These are phyloP conservation scores for Megaleporinus macrocephalus DNA, from an alignment of 2,113 vertebrate genomes.

Conservation along the genomic window DNA sequence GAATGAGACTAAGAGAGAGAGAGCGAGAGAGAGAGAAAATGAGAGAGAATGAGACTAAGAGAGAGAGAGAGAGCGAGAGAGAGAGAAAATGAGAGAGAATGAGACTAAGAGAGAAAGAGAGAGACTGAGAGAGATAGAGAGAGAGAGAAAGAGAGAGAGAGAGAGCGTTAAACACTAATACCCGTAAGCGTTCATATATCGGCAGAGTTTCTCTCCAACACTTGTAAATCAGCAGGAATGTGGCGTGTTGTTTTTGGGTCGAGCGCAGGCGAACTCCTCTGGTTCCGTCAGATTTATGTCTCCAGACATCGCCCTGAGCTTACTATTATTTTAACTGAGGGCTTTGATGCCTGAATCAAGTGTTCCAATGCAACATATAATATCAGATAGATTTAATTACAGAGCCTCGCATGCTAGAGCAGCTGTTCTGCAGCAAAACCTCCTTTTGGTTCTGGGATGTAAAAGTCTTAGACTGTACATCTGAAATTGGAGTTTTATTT, in stretches of 20 bases:
- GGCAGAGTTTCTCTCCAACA: constrained; percentile 54
- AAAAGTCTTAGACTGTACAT: not conserved
- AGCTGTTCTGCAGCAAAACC: constrained; percentile 26
- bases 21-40: not conserved
- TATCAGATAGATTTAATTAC: constrained; percentile 55
- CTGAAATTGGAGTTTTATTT: not conserved
- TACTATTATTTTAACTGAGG: constrained; percentile 43
- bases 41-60: not conserved
- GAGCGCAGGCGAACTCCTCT: constrained; percentile 52
- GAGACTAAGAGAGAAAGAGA: not conserved
- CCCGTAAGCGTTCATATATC: constrained; percentile 61
- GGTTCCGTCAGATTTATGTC: constrained; percentile 57
- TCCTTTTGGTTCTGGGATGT: constrained; percentile 25
- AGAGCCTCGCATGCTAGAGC: constrained; percentile 36
- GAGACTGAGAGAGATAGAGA: constrained; percentile 25
- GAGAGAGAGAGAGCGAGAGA: not conserved
- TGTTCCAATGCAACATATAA: constrained; percentile 54
- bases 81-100: not conserved
- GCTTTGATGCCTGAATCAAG: constrained; percentile 48
- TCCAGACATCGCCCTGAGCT: constrained; percentile 61
- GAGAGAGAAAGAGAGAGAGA: constrained; percentile 12
- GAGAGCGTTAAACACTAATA: constrained; percentile 58
- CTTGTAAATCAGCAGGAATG: constrained; percentile 72
- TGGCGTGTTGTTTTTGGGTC: constrained; percentile 68
- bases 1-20: too few relatives aligned